Conservation (phyloP, 2,113 vertebrate species). For the Nicator chloris region DNA sequence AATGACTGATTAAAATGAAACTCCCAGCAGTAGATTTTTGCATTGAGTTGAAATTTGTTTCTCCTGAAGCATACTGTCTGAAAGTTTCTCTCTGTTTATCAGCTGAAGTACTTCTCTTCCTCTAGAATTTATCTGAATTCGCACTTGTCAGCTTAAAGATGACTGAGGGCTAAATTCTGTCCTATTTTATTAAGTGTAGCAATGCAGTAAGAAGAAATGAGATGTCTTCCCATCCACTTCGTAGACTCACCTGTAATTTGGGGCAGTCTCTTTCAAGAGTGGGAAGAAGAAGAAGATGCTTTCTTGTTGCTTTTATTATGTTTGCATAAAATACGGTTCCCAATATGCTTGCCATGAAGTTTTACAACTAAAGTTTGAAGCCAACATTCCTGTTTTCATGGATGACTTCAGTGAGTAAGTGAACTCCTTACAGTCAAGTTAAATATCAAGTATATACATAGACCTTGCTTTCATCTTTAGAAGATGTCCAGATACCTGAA, state of each 20-base stretch:
- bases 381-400: not conserved
- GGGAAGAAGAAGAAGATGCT: not conserved
- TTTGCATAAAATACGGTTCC: not conserved
- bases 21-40: not conserved
- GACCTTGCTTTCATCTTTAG: not conserved
- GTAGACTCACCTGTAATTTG: not conserved
- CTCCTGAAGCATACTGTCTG: not conserved
- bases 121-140: not conserved
- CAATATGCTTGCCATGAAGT: not conserved
- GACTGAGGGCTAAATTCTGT: not conserved
- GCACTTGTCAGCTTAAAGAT: not conserved
- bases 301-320: not conserved
- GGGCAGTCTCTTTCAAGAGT: not conserved
- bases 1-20: conserved; percentile 34
- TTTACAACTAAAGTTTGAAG: not conserved
- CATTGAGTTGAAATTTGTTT: not conserved
- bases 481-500: not conserved
- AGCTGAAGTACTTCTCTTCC: not conserved
- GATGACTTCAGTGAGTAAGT: not conserved
- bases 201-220: not conserved
- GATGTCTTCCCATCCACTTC: not conserved
- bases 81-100: not conserved
- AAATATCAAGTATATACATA: not conserved
- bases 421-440: not conserved
- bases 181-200: not conserved